Conservation (phyloP, 2,888 invertebrate species). For the Odiellus spinosus region DNA sequence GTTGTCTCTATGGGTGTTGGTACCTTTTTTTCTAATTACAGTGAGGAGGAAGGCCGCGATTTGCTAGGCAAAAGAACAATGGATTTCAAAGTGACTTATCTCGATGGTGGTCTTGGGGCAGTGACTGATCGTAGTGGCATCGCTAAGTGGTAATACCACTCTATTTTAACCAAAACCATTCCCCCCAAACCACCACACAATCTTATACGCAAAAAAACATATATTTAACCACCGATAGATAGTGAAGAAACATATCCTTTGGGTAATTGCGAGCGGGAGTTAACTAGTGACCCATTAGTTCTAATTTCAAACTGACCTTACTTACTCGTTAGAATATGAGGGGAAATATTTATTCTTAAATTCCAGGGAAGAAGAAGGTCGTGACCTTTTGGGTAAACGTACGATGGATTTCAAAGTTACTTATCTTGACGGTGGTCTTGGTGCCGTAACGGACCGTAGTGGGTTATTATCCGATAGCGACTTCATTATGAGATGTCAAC, state of each 20-base stretch:
- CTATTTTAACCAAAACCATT: too few relatives aligned
- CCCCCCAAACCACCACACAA: too few relatives aligned
- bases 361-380: slow-evolving; percentile 75
- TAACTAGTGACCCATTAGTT: too few relatives aligned
- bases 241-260: too few relatives aligned
- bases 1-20: too few relatives aligned
- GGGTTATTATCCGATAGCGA: slow-evolving; percentile 18
- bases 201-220: too few relatives aligned
- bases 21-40: slow-evolving; percentile 2
- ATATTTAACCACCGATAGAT: too few relatives aligned
- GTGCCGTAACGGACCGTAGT: slow-evolving; percentile 55
- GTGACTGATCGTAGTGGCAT: slow-evolving; percentile 34
- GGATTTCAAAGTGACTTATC: slow-evolving; percentile 96
- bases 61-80: slow-evolving; percentile 92
- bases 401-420: slow-evolving; percentile 99
- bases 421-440: slow-evolving; percentile 78
- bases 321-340: too few relatives aligned
- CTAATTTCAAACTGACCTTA: too few relatives aligned
- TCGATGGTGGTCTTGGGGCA: slow-evolving; percentile 77
- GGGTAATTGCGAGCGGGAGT: too few relatives aligned
- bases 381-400: slow-evolving; percentile 87
- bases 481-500: slow-evolving; percentile 36
- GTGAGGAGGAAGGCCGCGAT: slow-evolving; percentile 93
- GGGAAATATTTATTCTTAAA: too few relatives aligned
- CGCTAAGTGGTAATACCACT: too few relatives aligned